Conservation (phyloP, 2,797 vertebrate species). For the Mionectes olivaceus region DNA sequence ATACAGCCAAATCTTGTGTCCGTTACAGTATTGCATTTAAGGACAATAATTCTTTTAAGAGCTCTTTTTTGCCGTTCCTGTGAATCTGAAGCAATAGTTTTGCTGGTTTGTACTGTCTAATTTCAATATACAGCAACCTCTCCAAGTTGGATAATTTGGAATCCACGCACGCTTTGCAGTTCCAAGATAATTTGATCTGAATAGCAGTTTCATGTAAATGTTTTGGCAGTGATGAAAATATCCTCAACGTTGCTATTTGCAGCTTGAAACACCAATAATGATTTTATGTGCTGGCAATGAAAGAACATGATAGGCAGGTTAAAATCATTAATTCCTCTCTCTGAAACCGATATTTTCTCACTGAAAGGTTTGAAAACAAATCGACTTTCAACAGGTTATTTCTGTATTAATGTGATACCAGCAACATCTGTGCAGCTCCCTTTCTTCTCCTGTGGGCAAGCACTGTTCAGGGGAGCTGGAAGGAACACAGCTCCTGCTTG, state of each 20-base stretch:
- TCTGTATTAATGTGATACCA: not conserved
- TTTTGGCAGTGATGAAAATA: constrained; percentile 70
- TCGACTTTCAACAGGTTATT: constrained; percentile 32
- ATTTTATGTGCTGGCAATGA: constrained; percentile 4
- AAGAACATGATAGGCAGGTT: constrained; percentile 47
- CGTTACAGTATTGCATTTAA: not conserved
- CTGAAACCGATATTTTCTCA: constrained; percentile 1
- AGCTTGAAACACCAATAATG: constrained; percentile 43
- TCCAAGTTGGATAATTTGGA: constrained; percentile 52
- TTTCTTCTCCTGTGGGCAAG: not conserved
- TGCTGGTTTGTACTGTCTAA: not conserved
- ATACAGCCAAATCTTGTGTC: not conserved
- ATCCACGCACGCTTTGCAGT: constrained; percentile 9
- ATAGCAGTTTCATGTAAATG: constrained; percentile 31
- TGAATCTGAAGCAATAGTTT: not conserved
- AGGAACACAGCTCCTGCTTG: constrained; percentile 19
- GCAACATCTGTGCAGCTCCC: constrained; percentile 22
- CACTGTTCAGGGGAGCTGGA: not conserved
- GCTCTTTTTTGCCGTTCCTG: not conserved
- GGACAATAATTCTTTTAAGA: not conserved
- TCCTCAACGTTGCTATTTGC: constrained; percentile 13
- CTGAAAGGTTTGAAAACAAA: constrained; percentile 26
- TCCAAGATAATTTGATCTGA: constrained; percentile 55
- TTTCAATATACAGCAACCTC: not conserved
- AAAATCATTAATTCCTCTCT: constrained; percentile 13